These are phyloP conservation scores for Thaumetopoea pityocampa DNA, from an alignment of 1,140 invertebrate species.

Conservation along the genomic window DNA sequence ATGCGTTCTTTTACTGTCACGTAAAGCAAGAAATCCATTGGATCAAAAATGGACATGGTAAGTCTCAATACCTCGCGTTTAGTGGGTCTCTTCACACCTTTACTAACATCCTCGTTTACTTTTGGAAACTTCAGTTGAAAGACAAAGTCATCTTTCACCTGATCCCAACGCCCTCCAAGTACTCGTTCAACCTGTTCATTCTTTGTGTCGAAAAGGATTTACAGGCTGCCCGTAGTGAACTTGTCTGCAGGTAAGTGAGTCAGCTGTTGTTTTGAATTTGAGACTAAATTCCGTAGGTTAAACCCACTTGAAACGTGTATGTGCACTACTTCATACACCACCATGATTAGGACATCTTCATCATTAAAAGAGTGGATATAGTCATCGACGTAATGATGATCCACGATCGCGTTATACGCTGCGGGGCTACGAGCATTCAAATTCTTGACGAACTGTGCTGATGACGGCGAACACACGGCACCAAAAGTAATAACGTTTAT, in stretches of 20 bases:
- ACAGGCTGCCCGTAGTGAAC: no score
- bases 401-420: constrained; percentile 21
- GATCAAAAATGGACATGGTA: no score
- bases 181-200: not conserved
- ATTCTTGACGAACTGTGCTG: not conserved
- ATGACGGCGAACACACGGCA: no score
- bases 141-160: no score
- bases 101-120: no score
- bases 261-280: constrained; percentile 6
- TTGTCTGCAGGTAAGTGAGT: no score
- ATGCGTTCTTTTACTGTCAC: no score
- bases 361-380: constrained; percentile 29
- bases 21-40: no score
- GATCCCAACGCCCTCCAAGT: not conserved
- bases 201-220: not conserved
- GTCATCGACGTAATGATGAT: constrained; percentile 44
- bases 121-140: no score
- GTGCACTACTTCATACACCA: constrained; percentile 18
- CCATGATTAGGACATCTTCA: constrained; percentile 20
- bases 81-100: no score
- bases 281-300: constrained; percentile 19
- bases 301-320: constrained; percentile 24
- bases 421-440: constrained; percentile 9
- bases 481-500: constrained; percentile 9
- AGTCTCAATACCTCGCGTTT: no score